Percentiles rank a stretch among this genome's conserved stretches.
Conservation (phyloP, 2,113 vertebrate species). For the Bostrychus sinensis region DNA sequence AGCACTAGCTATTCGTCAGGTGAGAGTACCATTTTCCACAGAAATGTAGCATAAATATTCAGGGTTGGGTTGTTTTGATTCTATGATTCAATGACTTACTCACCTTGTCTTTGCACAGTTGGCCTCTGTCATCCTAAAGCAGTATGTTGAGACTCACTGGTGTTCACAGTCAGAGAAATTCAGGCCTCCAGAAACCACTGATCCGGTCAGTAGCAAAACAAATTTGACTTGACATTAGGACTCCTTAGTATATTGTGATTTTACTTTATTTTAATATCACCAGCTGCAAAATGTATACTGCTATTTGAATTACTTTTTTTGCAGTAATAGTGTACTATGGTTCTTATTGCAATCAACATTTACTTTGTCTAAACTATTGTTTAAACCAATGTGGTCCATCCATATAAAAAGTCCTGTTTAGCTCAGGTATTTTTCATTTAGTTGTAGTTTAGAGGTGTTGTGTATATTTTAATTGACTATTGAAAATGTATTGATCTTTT, state of each 20-base stretch:
- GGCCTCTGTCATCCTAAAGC: constrained; percentile 95
- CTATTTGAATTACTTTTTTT: too few species aligned
- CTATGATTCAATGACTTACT: background rate
- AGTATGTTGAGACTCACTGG: constrained; percentile 99
- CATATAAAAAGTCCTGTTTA: too few species aligned
- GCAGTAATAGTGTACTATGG: too few species aligned
- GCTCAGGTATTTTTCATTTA: too few species aligned
- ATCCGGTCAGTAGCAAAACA: constrained; percentile 83
- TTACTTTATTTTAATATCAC: too few species aligned
- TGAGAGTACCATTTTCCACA: constrained; percentile 60
- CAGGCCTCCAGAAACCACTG: constrained; percentile 94
- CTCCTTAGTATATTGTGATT: too few species aligned
- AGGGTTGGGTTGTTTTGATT: background rate
- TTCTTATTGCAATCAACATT: too few species aligned
- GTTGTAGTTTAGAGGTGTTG: background rate
- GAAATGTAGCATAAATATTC: background rate
- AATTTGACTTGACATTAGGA: background rate
- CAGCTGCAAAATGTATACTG: too few species aligned
- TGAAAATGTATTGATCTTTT: background rate
- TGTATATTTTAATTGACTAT: background rate
- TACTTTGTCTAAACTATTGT: too few species aligned
- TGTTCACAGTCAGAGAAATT: constrained; percentile 98
- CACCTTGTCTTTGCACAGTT: constrained; percentile 78
- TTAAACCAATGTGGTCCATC: too few species aligned
- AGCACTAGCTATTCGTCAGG: constrained; percentile 95